A percentile compares a stretch with the other conserved stretches of the same genome.
Conservation (phyloP, 2,888 invertebrate species). For the Anaspis maculata region DNA sequence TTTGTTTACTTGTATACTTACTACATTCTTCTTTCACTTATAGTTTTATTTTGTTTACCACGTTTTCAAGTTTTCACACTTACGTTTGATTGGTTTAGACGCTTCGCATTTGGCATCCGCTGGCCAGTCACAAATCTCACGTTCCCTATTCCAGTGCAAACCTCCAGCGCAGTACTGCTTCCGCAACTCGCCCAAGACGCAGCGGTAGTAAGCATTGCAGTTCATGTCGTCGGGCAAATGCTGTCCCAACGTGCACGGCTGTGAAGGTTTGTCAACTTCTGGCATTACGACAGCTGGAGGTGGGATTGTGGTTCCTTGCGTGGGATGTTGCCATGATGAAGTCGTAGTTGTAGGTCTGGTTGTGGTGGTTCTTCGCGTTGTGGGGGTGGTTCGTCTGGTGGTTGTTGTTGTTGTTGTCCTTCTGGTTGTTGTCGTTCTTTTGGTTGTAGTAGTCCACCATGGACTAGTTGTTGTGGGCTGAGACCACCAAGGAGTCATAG, state of each 20-base stretch:
- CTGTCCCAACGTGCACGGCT: conserved; percentile 41
- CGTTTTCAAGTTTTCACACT: too few species aligned
- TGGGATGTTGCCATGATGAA: conserved; percentile 20
- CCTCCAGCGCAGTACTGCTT: conserved; percentile 72
- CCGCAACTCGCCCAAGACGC: conserved; percentile 61
- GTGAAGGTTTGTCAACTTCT: conserved; percentile 28
- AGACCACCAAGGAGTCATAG: conserved; percentile 31
- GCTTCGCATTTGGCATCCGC: conserved; percentile 58
- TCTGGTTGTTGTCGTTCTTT: conserved; percentile 22
- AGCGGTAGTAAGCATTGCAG: conserved; percentile 70
- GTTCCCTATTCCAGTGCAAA: conserved; percentile 66
- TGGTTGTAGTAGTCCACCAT: conserved; percentile 28
- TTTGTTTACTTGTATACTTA: too few species aligned
- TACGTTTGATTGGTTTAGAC: conserved; percentile 33
- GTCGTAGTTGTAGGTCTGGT: conserved; percentile 30
- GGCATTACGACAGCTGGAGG: conserved; percentile 45
- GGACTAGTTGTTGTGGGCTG: conserved; percentile 27
- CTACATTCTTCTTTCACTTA: too few species aligned
- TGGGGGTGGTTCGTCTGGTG: conserved; percentile 25
- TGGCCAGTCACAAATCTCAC: conserved; percentile 75
- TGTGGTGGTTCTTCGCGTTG: conserved; percentile 30
- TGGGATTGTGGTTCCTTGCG: conserved; percentile 36
- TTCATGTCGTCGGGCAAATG: conserved; percentile 55
- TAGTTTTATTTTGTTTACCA: too few species aligned
- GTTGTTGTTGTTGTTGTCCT: conserved; percentile 29